Percentiles rank a stretch among this genome's conserved stretches.
phyloP scores from a whole-genome alignment of 1,140 invertebrate genomes.

The Telenomus remus region DNA sequence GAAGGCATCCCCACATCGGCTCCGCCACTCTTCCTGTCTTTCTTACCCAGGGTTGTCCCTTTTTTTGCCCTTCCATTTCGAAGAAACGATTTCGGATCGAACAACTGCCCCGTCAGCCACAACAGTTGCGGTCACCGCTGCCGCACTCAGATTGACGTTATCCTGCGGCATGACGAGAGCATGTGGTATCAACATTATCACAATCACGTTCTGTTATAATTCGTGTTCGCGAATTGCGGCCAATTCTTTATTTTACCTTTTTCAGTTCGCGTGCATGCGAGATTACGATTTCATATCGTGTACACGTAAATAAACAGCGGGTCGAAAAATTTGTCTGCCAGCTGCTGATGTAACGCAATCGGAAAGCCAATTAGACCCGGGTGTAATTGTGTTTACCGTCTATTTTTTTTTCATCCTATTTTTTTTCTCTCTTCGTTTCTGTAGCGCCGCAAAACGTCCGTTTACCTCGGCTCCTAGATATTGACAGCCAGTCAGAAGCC shows the following conservation, averaged over 20 bases:
- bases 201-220: not conserved
- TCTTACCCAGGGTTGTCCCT: constrained; percentile 7
- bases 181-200: not conserved
- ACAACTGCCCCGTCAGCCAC: not conserved
- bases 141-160: constrained; percentile 12
- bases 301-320: too few species aligned
- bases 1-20: not conserved
- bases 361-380: too few species aligned
- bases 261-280: too few species aligned
- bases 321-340: too few species aligned
- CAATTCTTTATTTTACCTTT: not conserved
- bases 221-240: not conserved
- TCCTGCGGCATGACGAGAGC: not conserved
- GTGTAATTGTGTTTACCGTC: too few species aligned
- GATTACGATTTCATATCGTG: too few species aligned
- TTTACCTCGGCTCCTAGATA: too few species aligned
- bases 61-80: not conserved
- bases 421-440: too few species aligned
- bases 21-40: constrained; percentile 16
- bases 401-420: too few species aligned
- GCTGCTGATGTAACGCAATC: too few species aligned
- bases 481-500: too few species aligned
- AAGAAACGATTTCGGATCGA: constrained; percentile 9
- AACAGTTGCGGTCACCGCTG: constrained; percentile 12
- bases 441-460: too few species aligned